These are phyloP conservation scores for Sylvia borin DNA, from an alignment of 2,797 vertebrate genomes.

Conservation along the genomic window DNA sequence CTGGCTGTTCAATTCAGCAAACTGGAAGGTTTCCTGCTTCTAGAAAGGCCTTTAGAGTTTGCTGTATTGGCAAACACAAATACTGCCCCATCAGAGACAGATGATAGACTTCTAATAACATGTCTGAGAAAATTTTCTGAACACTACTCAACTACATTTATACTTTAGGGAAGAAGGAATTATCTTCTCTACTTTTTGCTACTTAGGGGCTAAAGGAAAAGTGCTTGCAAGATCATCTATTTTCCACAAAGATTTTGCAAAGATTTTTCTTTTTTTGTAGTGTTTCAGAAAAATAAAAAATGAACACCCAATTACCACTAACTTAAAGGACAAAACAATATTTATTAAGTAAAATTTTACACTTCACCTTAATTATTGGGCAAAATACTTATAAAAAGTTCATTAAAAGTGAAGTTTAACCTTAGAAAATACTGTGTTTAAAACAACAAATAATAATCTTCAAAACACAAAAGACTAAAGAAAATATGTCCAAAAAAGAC, in stretches of 20 bases:
- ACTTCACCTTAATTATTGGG: conserved; percentile 7
- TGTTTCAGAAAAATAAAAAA: conserved; percentile 1
- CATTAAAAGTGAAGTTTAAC: neutral
- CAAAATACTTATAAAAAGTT: neutral
- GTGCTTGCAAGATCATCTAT: neutral
- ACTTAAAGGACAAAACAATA: neutral
- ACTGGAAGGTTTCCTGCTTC: neutral
- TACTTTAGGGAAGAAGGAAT: neutral
- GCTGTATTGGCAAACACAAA: neutral
- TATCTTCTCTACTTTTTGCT: neutral
- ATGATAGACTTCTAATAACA: neutral
- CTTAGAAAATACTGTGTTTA: neutral
- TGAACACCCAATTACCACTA: neutral
- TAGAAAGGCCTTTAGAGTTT: conserved; percentile 5
- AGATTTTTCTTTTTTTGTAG: neutral
- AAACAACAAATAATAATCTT: conserved; percentile 10
- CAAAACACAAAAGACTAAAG: conserved; percentile 13
- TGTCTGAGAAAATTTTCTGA: neutral
- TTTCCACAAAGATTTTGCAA: neutral
- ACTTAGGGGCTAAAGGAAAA: neutral
- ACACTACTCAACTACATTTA: neutral
- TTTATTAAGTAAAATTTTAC: conserved; percentile 42
- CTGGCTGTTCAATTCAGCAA: neutral
- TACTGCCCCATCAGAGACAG: neutral
- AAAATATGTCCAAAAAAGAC: conserved; percentile 53